Conservation (phyloP, 2,888 invertebrate genomes). For the Unio pictorum region DNA sequence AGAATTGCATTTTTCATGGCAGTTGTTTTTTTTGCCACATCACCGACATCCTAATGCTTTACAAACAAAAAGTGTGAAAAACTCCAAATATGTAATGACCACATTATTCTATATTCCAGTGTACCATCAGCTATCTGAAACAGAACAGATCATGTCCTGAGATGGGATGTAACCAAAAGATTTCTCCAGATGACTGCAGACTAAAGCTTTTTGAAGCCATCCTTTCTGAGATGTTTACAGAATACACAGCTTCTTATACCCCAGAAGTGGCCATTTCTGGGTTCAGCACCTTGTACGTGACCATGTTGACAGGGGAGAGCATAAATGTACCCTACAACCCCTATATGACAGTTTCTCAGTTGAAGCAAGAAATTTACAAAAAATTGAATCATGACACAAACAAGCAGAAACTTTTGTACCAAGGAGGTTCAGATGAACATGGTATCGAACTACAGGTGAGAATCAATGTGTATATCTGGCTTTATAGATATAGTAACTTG, state of each 20-base stretch:
- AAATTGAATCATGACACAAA: constrained; percentile 27
- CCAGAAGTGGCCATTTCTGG: constrained; percentile 12
- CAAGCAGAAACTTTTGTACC: constrained; percentile 44
- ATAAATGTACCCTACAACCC: constrained; percentile 26
- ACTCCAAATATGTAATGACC: too few species aligned
- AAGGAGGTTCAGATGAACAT: constrained; percentile 10
- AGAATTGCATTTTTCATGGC: too few species aligned
- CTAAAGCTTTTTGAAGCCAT: constrained; percentile 30
- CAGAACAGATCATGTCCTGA: constrained; percentile 32
- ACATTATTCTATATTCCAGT: constrained; percentile 21
- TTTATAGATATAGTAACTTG: too few species aligned
- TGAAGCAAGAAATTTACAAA: constrained; percentile 28
- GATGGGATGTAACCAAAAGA: constrained; percentile 20
- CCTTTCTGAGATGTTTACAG: constrained; percentile 37
- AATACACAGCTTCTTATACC: constrained; percentile 27
- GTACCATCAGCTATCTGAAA: constrained; percentile 26
- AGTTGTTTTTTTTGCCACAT: too few species aligned
- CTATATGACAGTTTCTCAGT: constrained; percentile 24
- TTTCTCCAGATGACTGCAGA: constrained; percentile 11
- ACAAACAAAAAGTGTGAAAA: too few species aligned
- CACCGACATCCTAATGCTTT: too few species aligned
- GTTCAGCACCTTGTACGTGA: constrained; percentile 24
- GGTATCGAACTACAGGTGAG: constrained; percentile 37
- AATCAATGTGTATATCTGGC: neutral
- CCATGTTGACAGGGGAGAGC: constrained; percentile 42